Conservation (phyloP, 1,140 invertebrate species). For the Arion vulgaris region DNA sequence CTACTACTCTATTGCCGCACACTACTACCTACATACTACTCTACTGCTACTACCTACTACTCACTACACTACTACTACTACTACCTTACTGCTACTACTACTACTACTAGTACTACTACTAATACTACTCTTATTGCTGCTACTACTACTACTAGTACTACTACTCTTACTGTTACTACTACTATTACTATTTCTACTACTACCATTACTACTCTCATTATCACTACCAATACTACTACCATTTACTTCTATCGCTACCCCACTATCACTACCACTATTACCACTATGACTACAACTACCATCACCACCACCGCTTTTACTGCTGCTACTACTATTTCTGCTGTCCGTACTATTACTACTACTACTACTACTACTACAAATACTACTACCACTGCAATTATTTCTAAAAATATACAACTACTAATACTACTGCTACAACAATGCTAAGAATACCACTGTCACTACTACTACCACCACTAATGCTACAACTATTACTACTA, state of each 20-base stretch:
- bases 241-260: neutral
- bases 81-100: too few relatives aligned
- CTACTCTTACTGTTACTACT: too few relatives aligned
- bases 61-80: too few relatives aligned
- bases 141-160: neutral
- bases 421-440: neutral
- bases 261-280: neutral
- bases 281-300: neutral
- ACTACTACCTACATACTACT: too few relatives aligned
- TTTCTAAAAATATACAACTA: neutral
- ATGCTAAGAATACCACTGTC: too few relatives aligned
- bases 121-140: neutral
- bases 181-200: too few relatives aligned
- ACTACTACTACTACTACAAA: neutral
- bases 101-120: neutral
- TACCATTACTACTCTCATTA: neutral
- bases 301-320: neutral
- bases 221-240: neutral
- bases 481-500: neutral
- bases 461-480: slow-evolving; percentile 10
- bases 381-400: neutral
- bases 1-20: too few relatives aligned
- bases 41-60: too few relatives aligned
- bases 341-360: neutral
- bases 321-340: neutral